These are phyloP conservation scores for Heteropelma amictum DNA, from an alignment of 2,888 invertebrate genomes.

Conservation along the genomic window DNA sequence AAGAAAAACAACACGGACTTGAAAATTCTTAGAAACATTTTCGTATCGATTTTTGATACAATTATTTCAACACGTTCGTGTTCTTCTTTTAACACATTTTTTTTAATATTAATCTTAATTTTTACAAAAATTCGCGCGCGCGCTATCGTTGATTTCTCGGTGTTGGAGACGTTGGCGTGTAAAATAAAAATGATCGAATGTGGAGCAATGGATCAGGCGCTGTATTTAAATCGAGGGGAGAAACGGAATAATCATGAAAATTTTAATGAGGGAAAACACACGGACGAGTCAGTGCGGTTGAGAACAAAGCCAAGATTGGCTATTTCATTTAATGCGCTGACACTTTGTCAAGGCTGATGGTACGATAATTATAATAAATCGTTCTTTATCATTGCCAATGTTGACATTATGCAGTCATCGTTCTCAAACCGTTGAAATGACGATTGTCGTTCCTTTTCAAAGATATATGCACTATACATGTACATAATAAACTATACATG, in stretches of 20 bases:
- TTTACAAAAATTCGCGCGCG: too few relatives aligned
- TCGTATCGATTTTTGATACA: too few relatives aligned
- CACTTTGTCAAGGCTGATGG: not conserved
- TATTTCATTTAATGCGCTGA: not conserved
- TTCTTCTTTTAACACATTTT: too few relatives aligned
- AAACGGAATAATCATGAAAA: not conserved
- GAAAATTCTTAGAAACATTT: too few relatives aligned
- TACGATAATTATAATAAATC: constrained; percentile 33
- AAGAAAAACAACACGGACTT: too few relatives aligned
- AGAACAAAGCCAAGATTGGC: constrained; percentile 15
- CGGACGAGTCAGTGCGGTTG: not conserved
- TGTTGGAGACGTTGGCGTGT: too few relatives aligned
- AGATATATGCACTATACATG: not conserved
- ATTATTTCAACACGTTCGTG: too few relatives aligned
- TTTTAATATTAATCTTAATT: too few relatives aligned
- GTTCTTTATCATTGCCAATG: constrained; percentile 14
- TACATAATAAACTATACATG: not conserved
- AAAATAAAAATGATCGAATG: too few relatives aligned
- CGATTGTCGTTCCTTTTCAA: constrained; percentile 8
- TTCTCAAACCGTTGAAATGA: not conserved
- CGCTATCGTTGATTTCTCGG: too few relatives aligned
- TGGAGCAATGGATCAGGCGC: too few relatives aligned
- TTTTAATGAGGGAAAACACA: not conserved
- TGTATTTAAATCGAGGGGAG: too few relatives aligned
- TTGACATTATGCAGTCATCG: constrained; percentile 27